Base-by-base conservation (phyloP, 2,888 invertebrate species). In the Eudasyphora cyanicolor region DNA sequence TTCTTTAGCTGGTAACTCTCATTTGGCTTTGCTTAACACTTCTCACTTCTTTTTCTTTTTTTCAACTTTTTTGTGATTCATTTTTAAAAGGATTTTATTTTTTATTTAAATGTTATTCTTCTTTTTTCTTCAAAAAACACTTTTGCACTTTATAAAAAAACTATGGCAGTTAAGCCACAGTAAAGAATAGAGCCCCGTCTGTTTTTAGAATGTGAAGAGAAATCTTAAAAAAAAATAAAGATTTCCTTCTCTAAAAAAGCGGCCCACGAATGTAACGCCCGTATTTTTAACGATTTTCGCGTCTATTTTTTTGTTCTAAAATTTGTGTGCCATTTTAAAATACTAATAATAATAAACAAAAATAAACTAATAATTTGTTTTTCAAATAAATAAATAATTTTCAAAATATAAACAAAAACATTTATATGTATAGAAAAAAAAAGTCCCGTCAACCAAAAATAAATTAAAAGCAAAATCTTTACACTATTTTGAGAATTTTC, bases 371-470 rank as follows among this genome's bases (percentile, higher is more conserved):
- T 35, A 12, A 45, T 71, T 49, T 78, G 42, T 77, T 75, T 76
- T 51, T 67, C 42, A 75, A 76, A 84, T 67, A 77, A 67, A 70
- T n/a, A 60, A 69, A 42, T 73, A 54, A 2, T 54, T n/a, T 60
- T 24, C 51, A 62, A 62, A 62, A 32, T 10, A 51, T 45, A 74
- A 73, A 73, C 19, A 70, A 62, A 70, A 76, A 82, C 45, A 38
- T 6, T 38, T 6, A 12, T 38, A n/a, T n/a, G 8, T 45, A n/a
- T n/a, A 45, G 12, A 86, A 87, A 88, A 87, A 89, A 87, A 91
- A 89, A 90, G 91, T 92, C 92, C 92, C 92, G 92, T 92, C 92
- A 92, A 92, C 92, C 92, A 92, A 91, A 91, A 89, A 88, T 89
- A 89, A 90, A 88, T 87, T 88, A 86, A 77, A 86, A 86, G 84